These are phyloP conservation scores for Rhingia campestris DNA, from an alignment of 2,888 invertebrate genomes.

Conservation along the genomic window DNA sequence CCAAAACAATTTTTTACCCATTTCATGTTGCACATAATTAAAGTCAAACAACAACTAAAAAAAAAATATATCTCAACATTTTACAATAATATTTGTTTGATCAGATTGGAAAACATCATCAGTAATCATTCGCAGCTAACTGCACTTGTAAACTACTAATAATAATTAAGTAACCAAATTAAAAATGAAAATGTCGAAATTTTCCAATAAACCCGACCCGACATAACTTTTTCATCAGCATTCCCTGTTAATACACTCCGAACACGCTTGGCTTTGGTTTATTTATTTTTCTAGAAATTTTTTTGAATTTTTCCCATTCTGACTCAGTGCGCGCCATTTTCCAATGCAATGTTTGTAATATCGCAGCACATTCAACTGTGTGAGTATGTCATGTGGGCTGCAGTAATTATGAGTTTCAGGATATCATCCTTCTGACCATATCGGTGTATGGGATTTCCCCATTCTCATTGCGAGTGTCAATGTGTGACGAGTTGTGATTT, in stretches of 20 bases:
- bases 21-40: background rate
- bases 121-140: background rate
- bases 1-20: background rate
- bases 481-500: slow-evolving; percentile 26
- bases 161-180: background rate
- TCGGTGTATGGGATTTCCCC: background rate
- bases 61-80: too few species aligned
- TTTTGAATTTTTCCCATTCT: background rate
- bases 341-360: background rate
- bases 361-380: background rate
- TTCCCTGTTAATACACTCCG: background rate
- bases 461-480: background rate
- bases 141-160: background rate
- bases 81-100: slow-evolving; percentile 4
- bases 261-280: background rate
- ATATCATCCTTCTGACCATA: slow-evolving; percentile 3
- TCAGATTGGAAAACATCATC: slow-evolving; percentile 5
- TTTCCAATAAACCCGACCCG: background rate
- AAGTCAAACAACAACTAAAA: background rate
- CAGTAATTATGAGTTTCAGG: slow-evolving; percentile 12
- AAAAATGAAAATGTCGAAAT: background rate
- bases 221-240: slow-evolving; percentile 4
- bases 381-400: background rate
- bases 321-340: background rate
- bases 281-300: background rate